Percentiles rank a stretch among this genome's conserved stretches.
These are phyloP conservation scores for Triops cancriformis DNA, from an alignment of 1,140 invertebrate genomes.

Conservation along the genomic window DNA sequence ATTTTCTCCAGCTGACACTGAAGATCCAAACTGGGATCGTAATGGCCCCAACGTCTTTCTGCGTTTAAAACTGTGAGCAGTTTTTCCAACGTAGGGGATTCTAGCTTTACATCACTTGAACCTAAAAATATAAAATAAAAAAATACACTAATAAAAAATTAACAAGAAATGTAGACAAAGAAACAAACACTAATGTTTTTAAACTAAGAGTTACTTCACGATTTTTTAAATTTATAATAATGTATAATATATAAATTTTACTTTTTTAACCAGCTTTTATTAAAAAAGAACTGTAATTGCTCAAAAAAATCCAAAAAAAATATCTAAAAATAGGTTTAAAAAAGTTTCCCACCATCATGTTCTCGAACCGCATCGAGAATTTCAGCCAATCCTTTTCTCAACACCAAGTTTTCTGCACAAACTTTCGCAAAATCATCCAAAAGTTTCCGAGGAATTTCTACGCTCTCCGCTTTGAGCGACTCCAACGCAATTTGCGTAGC, in stretches of 20 bases:
- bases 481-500: neutral
- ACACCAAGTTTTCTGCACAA: conserved; percentile 23
- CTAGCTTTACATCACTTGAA: conserved; percentile 42
- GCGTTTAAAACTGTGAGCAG: conserved; percentile 55
- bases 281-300: no score
- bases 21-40: conserved; percentile 61
- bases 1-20: conserved; percentile 54
- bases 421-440: conserved; percentile 20
- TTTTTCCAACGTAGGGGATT: conserved; percentile 50
- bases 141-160: conserved; percentile 19
- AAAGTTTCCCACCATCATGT: conserved; percentile 51
- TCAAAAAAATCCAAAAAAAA: no score
- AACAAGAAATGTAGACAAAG: neutral
- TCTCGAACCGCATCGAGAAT: conserved; percentile 51
- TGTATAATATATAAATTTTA: conserved; percentile 19
- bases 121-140: conserved; percentile 34
- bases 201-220: no score
- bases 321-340: no score
- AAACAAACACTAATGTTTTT: no score
- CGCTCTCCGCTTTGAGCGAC: neutral
- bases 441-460: neutral
- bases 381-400: conserved; percentile 59
- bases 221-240: no score
- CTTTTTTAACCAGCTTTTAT: conserved; percentile 20
- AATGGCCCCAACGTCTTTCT: conserved; percentile 60